Conservation (phyloP, 2,113 vertebrate species). For the Ailurus styani region DNA sequence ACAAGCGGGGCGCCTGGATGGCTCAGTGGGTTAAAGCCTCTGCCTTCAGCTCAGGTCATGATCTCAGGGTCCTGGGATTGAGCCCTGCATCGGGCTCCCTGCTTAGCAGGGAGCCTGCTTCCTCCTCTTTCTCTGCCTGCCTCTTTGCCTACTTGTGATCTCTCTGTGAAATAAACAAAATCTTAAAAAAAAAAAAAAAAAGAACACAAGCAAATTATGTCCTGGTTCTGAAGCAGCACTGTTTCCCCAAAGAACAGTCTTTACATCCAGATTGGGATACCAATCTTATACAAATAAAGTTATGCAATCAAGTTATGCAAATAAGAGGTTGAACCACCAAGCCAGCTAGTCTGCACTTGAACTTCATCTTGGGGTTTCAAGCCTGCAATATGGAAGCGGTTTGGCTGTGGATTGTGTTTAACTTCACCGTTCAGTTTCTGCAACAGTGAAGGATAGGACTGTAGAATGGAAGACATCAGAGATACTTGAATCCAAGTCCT, state of each 20-base stretch:
- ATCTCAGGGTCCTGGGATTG: too few species aligned
- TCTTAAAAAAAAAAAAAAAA: too few species aligned
- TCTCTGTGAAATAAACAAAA: too few species aligned
- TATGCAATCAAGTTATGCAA: background rate
- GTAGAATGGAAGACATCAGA: background rate
- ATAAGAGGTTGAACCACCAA: background rate
- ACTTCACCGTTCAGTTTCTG: background rate
- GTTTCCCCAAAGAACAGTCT: background rate
- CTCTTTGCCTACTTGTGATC: too few species aligned
- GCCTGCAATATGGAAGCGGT: background rate
- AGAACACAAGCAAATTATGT: background rate
- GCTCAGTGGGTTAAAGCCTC: too few species aligned
- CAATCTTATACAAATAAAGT: background rate
- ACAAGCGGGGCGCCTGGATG: too few species aligned
- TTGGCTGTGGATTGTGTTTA: background rate
- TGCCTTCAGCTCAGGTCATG: too few species aligned
- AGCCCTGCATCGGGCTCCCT: too few species aligned
- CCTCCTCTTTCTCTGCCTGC: too few species aligned
- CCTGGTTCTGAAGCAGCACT: background rate
- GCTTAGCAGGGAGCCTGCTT: too few species aligned
- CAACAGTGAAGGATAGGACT: background rate
- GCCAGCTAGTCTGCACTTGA: background rate
- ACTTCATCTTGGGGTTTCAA: background rate
- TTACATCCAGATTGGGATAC: background rate
- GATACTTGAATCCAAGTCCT: background rate